Percentiles rank a stretch among this genome's conserved stretches.
Evolutionary conservation across 2,888 invertebrate genomes (phyloP).

Genomic region (Cylloceria caligata): DNA sequence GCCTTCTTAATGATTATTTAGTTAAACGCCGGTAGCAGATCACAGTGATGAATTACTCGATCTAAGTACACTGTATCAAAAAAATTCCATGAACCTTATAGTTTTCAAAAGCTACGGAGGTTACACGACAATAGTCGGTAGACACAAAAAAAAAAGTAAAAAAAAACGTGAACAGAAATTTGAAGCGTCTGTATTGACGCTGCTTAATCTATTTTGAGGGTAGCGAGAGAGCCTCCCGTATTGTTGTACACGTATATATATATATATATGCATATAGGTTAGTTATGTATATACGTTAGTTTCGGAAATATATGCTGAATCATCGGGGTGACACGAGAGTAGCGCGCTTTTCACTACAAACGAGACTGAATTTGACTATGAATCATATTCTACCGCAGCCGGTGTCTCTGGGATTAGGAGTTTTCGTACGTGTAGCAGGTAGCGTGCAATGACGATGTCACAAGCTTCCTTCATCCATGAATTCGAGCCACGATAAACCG

Average conservation of each 20-base stretch:
- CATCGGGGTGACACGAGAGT: constrained; percentile 9
- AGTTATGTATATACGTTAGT: background rate
- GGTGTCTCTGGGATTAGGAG: background rate
- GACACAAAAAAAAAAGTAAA: background rate
- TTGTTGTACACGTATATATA: background rate
- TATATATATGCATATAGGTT: background rate
- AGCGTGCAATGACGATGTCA: background rate
- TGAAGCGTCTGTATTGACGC: background rate
- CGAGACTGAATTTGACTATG: background rate
- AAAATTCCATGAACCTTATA: background rate
- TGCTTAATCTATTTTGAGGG: constrained; percentile 5
- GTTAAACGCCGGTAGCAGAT: too few species aligned
- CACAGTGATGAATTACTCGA: too few species aligned
- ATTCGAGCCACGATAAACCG: too few species aligned
- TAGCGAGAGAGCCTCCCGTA: background rate
- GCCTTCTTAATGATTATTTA: too few species aligned
- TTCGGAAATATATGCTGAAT: constrained; percentile 61
- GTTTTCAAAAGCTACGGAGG: background rate
- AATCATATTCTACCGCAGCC: background rate
- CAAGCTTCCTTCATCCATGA: too few species aligned
- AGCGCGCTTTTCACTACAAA: background rate
- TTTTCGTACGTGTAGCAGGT: background rate
- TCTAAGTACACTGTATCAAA: too few species aligned
- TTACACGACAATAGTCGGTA: background rate
- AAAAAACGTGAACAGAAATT: background rate